Base-by-base conservation (phyloP, 2,888 invertebrate genomes). In the Malacosoma neustria region DNA sequence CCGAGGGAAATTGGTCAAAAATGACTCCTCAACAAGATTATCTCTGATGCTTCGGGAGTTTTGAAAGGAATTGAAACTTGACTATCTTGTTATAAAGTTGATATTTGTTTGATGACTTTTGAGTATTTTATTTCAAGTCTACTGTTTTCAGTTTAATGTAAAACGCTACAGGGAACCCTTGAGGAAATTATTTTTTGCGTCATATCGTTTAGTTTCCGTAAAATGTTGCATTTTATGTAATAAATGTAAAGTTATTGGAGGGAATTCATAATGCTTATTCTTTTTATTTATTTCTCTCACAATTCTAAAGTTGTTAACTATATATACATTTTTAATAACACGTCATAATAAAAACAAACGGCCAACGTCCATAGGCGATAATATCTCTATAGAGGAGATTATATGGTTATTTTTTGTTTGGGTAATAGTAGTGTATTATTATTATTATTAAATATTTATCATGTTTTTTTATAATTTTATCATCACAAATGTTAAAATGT, bases 1-100 rank as follows among this genome's bases (percentile, higher is more conserved):
- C 59, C 65, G 57, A 59, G 57, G 62, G 67, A 72, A 76, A 74
- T 75, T 72, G 73, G 73, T 75, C 74, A 72, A 75, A 77, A 77
- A 74, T 70, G 67, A 74, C 64, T 68, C 57, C 51, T 57, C 59
- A 71, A 75, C 69, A 60, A 70, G 71, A 70, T 75, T 75, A 74
- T 71, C 66, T 66, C 49, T 49, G 54, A 46, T 53, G 55, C 46
- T 45, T 14, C 14, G 13, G 33, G 6, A 15, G 37, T 39, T 14
- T 36, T 41, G 45, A 43, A 34, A 46, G 45, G 41, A 62, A 55
- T 54, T 51, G 44, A 40, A 47, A 46, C 55, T 58, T 48, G 57
- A 33, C 30, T 4, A 33, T 34, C 14, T 29, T 9, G 41, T 33
- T 48, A 44, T 55, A 64, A 56, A 61, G 70, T 51, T 46, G 44